Evolutionary conservation across 2,113 vertebrate species (phyloP).

Genomic region (Seriola dumerili): DNA sequence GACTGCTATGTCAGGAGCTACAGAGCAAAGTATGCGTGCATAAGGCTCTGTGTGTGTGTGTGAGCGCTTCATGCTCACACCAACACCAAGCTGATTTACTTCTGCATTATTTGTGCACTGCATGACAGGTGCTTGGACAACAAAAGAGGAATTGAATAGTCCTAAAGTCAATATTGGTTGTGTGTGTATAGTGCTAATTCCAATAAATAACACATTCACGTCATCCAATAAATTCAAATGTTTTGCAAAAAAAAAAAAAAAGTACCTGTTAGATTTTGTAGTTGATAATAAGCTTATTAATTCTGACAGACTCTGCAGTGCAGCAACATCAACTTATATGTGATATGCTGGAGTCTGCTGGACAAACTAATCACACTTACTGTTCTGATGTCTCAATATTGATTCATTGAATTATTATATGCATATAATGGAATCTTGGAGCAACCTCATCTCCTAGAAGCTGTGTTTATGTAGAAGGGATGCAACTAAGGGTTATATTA

Average conservation of each 20-base stretch:
- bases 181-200: background rate
- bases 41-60: constrained; percentile 20
- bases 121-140: constrained; percentile 25
- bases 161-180: background rate
- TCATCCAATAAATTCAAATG: background rate
- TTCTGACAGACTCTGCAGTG: constrained; percentile 12
- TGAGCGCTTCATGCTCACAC: constrained; percentile 1
- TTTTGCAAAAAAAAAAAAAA: constrained; percentile 1
- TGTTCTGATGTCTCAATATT: constrained; percentile 6
- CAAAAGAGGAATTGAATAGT: constrained; percentile 18
- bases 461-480: background rate
- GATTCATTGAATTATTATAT: background rate
- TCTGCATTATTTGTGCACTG: constrained; percentile 26
- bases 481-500: background rate
- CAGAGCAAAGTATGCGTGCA: constrained; percentile 4
- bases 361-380: constrained; percentile 15
- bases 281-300: background rate
- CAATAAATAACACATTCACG: constrained; percentile 16
- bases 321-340: constrained; percentile 11
- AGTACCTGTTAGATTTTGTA: constrained; percentile 14
- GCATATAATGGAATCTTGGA: background rate
- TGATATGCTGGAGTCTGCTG: constrained; percentile 1
- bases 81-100: constrained; percentile 12
- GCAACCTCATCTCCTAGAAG: background rate
- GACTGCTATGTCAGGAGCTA: background rate